Base-by-base conservation (phyloP, 2,797 vertebrate species). In the Ctenopoma multispine region DNA sequence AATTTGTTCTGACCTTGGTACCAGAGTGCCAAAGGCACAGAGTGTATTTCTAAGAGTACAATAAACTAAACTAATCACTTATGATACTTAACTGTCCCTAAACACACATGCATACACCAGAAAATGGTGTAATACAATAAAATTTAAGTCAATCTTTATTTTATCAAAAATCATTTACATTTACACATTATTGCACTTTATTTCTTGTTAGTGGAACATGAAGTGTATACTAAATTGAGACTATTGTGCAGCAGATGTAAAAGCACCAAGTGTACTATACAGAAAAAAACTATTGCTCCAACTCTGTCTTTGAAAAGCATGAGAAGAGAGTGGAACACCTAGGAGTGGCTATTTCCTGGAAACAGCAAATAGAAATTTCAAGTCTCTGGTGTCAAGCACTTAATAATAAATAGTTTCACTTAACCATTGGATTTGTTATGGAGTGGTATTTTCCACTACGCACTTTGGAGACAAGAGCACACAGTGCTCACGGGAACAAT, bases 381-480 rank as follows among this genome's bases (percentile, higher is more conserved):
- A 36, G 14, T 18, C 23, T 40, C 9, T 69, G 34, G 23, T 76
- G 27, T 41, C 9, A 34, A 23, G 15, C 46, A 20, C 24, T 47
- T 49, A 10, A 21, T 13, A 6, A 51, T 50, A 38, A 58, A 66
- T 55, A 23, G 27, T 55, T n/a, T 65, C 7, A n/a, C 46, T 13
- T n/a, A 61, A 62, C n/a, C 41, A 43, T 63, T 68, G 50, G 4
- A 63, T 80, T 41, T 69, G 36, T 69, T 31, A 58, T 70, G n/a
- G 17, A 64, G 54, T 64, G 57, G 24, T 68, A 20, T 69, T 61
- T 67, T 63, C 14, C 44, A 48, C 36, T 29, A 12, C 24, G 43
- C 41, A 29, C 31, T 79, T 74, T 41, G 61, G 63, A 79, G 75
- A 56, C 31, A 10, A 27, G n/a, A 29, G 43, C 41, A 29, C 31